A percentile compares a stretch with the other conserved stretches of the same genome.
Evolutionary conservation across 2,888 invertebrate species (phyloP).

Genomic region (Apodemia zela): DNA sequence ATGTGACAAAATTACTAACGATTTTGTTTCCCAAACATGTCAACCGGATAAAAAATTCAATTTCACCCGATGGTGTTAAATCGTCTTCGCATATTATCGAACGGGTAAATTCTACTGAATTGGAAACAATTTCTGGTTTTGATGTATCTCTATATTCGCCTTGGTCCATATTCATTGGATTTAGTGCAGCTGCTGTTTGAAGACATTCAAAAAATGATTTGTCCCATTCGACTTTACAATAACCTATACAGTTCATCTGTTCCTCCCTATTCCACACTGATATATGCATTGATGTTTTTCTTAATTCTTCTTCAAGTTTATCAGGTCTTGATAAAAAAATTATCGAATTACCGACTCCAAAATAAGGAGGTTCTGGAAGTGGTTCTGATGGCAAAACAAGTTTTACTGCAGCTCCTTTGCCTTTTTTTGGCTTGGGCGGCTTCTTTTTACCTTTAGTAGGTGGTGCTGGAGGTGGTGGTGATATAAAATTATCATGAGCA

Average conservation of each 20-base stretch:
- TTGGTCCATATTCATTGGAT: slow-evolving; percentile 63
- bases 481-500: slow-evolving; percentile 71
- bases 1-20: slow-evolving; percentile 56
- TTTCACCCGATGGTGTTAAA: slow-evolving; percentile 64
- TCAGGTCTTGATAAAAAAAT: slow-evolving; percentile 68
- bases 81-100: slow-evolving; percentile 68
- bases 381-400: slow-evolving; percentile 64
- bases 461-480: slow-evolving; percentile 64
- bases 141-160: slow-evolving; percentile 60
- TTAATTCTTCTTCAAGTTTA: slow-evolving; percentile 56
- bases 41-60: slow-evolving; percentile 61
- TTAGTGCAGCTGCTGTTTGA: slow-evolving; percentile 52
- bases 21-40: slow-evolving; percentile 65
- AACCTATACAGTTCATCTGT: slow-evolving; percentile 62
- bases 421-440: slow-evolving; percentile 37
- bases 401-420: slow-evolving; percentile 41
- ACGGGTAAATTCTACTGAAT: slow-evolving; percentile 57
- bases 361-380: slow-evolving; percentile 67
- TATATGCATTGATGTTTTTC: slow-evolving; percentile 62
- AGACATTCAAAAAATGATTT: slow-evolving; percentile 60
- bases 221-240: slow-evolving; percentile 62
- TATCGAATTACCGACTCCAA: slow-evolving; percentile 67
- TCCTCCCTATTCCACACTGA: slow-evolving; percentile 73
- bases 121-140: slow-evolving; percentile 60
- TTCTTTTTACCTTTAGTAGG: slow-evolving; percentile 47